Evolutionary conservation across 2,113 vertebrate species (phyloP), one percentile per base, ranked within the genome.

Genomic region (Tor tambroides): DNA sequence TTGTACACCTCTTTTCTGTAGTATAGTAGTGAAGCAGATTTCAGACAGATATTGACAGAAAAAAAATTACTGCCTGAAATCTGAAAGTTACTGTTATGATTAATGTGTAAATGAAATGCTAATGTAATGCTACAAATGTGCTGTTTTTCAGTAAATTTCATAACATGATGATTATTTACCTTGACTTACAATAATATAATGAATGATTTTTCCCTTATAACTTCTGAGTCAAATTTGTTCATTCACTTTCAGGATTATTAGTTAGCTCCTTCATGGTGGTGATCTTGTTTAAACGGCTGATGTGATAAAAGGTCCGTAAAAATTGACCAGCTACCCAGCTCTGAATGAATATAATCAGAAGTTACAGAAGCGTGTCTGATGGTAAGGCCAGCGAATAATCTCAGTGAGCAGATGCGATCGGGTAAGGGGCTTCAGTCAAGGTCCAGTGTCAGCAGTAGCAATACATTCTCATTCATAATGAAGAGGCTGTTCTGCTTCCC

Each of bases 321-420:
- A 82, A 82, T 46, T 65, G 80, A 82, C 59, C 61, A 26, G 15
- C 80, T 46, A 17, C 41, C 56, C 5, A 0, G n/a, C n/a, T 80
- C 23, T 46, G n/a, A 46, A 12, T 82, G 80, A 82, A 82, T 65
- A 43, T 65, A 82, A 82, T 82, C 80, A 46, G 41, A 82, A 82
- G 80, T 43, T 82, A 82, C 38, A 28, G 80, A 82, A 46, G 80
- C 80, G 41, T 82, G 38, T 65, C 79, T 65, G 79, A 81, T 81
- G 59, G 35, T 26, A n/a, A 81, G 79, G 38, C 59, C 79, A 81
- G 79, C 2, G 7, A 59, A 61, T 41, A 21, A 23, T 41, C 38
- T 30, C 41, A 9, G n/a, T 28, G 14, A 30, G 77, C 77, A 59
- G 49, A 80, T 59, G 15, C 77, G 11, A 80, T 80, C 51, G 38